Evolutionary conservation across 2,888 invertebrate genomes (phyloP), one percentile per base, ranked within the genome.

Genomic region (Julus scanicus): DNA sequence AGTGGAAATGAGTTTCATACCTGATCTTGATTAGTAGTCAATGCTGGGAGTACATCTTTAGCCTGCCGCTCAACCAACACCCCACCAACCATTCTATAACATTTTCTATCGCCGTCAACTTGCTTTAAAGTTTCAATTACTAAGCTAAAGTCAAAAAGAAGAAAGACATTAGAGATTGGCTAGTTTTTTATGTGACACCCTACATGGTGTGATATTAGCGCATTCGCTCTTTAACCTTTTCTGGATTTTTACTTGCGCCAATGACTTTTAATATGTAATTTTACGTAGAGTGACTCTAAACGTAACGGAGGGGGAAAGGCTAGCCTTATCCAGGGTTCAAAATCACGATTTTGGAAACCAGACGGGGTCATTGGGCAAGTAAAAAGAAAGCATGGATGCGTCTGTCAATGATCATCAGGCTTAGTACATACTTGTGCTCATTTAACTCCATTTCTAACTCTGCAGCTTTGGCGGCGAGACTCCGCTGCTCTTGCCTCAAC

Each of bases 361-460:
- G 71, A 71, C 8, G 71, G 11, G 71, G 29, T 71, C 71, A 71
- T n/a, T 29, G 71, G 57, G 5, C 71, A 71, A n/a, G 8, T 71
- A 63, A 3, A 63, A 71, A 29, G 71, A 71, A 1, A 29, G 71
- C 29, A 71, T 6, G 63, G n/a, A 63, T 63, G 71, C 71, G 71
- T 11, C 71, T 29, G 71, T 29, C 71, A 20, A 71, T 9, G 71
- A 71, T 6, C 20, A 29, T 29, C 29, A n/a, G 5, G 8, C 8
- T 9, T 1, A 1, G n/a, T 87, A 90, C 90, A 94, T 93, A 99
- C 98, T 97, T 98, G 94, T 99, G 98, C 93, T 99, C 99, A 92
- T 97, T 98, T 89, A 97, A 94, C 92, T 99, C 99, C 94, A 96
- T 95, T 94, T 98, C 98, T 91, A 99, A 93, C 93, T 99, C 98